phyloP scores from a whole-genome alignment of 2,113 vertebrate genomes.

The Sinocyclocheilus anshuiensis region DNA sequence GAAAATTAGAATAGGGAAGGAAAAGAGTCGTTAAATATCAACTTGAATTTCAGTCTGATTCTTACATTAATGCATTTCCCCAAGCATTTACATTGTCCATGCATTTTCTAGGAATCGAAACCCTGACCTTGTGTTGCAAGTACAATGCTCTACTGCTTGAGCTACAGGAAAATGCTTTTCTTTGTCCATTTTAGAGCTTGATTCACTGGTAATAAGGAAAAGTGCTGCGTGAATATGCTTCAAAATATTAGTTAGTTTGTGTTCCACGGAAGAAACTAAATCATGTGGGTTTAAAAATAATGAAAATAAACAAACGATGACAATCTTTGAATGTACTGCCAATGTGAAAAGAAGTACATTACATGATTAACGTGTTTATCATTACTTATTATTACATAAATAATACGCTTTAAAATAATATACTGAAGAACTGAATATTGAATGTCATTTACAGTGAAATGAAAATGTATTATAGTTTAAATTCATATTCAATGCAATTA shows the following conservation, averaged over 20 bases:
- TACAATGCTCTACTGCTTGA: not conserved
- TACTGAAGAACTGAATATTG: not conserved
- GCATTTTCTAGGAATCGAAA: not conserved
- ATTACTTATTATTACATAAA: not conserved
- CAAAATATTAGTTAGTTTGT: not conserved
- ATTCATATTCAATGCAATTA: not conserved
- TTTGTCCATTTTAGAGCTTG: not conserved
- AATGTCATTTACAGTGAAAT: not conserved
- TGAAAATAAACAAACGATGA: not conserved
- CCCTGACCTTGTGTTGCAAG: not conserved
- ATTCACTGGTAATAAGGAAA: not conserved
- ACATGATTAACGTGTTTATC: not conserved
- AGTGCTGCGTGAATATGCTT: not conserved
- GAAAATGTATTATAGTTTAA: not conserved
- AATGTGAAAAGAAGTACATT: not conserved
- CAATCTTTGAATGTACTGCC: not conserved
- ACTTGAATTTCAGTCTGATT: not conserved
- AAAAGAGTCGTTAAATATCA: not conserved
- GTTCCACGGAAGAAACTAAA: not conserved
- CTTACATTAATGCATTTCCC: not conserved
- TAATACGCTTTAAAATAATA: not conserved
- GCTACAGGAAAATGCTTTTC: not conserved
- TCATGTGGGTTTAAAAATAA: not conserved
- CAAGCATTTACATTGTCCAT: not conserved
- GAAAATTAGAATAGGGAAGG: not conserved